phyloP scores from a whole-genome alignment of 2,113 vertebrate genomes.

The Panthera tigris region DNA sequence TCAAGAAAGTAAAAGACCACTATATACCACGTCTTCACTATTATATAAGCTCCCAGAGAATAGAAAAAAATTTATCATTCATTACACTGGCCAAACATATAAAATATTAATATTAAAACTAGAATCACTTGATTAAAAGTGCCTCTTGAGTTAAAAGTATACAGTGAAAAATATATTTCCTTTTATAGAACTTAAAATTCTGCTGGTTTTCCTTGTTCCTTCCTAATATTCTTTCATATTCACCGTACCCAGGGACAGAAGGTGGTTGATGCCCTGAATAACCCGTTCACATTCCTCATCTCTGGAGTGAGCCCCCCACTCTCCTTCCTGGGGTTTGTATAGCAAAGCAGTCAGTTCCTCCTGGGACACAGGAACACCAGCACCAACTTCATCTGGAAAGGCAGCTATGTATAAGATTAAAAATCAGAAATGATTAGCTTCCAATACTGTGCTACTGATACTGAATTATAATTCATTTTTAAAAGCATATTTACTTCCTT shows the following conservation, averaged over 20 bases:
- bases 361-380: conserved; percentile 94
- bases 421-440: conserved; percentile 71
- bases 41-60: background rate
- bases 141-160: background rate
- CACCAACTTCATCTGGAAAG: conserved; percentile 94
- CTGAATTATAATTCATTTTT: conserved; percentile 47
- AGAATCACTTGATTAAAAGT: background rate
- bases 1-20: conserved; percentile 38
- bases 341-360: conserved; percentile 94
- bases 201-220: conserved; percentile 2
- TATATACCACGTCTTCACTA: conserved; percentile 11
- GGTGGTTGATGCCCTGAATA: conserved; percentile 92
- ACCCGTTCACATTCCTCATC: conserved; percentile 96
- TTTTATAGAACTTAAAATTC: conserved; percentile 39
- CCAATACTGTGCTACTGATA: background rate
- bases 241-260: conserved; percentile 92
- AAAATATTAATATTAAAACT: conserved; percentile 11
- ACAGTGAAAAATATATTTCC: background rate
- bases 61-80: background rate
- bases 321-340: conserved; percentile 96
- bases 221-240: background rate
- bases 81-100: conserved; percentile 16
- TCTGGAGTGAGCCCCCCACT: conserved; percentile 94
- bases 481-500: conserved; percentile 91
- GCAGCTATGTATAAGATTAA: conserved; percentile 80